These are phyloP conservation scores for Grapholita molesta DNA, from an alignment of 1,140 invertebrate species.

Conservation along the genomic window DNA sequence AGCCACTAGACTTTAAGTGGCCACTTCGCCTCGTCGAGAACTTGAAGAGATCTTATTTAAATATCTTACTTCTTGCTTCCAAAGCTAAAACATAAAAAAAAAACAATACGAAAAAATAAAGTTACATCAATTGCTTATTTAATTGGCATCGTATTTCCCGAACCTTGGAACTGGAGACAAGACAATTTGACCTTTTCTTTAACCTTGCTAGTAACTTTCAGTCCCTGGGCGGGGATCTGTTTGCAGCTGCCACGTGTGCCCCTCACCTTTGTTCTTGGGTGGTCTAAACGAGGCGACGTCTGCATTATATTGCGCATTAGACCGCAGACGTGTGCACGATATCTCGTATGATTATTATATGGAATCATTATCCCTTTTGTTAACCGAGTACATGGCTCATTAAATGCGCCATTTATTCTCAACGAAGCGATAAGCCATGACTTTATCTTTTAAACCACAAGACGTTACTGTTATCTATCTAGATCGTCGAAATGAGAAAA, in stretches of 20 bases:
- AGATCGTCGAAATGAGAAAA: constrained; percentile 22
- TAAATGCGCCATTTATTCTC: not conserved
- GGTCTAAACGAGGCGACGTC: not conserved
- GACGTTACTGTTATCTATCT: constrained; percentile 21
- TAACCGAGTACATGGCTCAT: not conserved
- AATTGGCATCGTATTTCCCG: not conserved
- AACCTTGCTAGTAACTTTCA: constrained; percentile 9
- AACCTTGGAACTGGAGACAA: not conserved
- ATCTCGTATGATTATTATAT: not conserved
- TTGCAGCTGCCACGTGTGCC: not conserved
- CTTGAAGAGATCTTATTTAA: constrained; percentile 18
- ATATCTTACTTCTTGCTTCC: constrained; percentile 18
- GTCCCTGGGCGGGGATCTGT: not conserved
- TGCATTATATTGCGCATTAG: constrained; percentile 2
- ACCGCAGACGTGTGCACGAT: not conserved
- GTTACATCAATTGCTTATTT: not conserved
- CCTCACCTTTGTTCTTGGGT: not conserved
- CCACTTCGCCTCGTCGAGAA: constrained; percentile 42
- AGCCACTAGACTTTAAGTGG: constrained; percentile 1
- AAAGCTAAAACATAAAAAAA: not conserved
- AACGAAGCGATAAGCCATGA: not conserved
- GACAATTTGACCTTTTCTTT: not conserved
- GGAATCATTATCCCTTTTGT: not conserved
- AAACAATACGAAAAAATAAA: not conserved
- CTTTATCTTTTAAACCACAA: not conserved